Evolutionary conservation across 2,888 invertebrate genomes (phyloP), one percentile per base, ranked within the genome.

Genomic region (Alitta virens): DNA sequence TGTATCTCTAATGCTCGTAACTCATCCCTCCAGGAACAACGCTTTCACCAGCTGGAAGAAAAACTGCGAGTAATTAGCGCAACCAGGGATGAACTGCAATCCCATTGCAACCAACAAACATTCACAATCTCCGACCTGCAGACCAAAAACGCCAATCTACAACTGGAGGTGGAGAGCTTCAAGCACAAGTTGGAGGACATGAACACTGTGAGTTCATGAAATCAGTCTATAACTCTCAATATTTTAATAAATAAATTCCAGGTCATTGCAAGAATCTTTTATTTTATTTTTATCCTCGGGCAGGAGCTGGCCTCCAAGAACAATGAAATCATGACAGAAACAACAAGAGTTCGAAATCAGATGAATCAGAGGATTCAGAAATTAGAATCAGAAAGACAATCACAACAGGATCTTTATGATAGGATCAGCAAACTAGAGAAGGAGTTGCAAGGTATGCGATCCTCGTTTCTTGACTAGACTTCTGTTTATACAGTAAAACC

Each of bases 221-320:
- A n/a, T n/a, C n/a, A n/a, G n/a, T n/a, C n/a, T n/a, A n/a, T n/a
- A n/a, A n/a, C n/a, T n/a, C n/a, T n/a, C n/a, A n/a, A n/a, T n/a
- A n/a, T n/a, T n/a, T n/a, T n/a, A n/a, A n/a, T n/a, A n/a, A n/a
- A n/a, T n/a, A n/a, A n/a, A n/a, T n/a, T n/a, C n/a, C n/a, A n/a
- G n/a, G n/a, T n/a, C 33, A 33, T 33, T 33, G 33, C 33, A 33
- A 7, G 7, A 33, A 33, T 33, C 7, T 12, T 33, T 7, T 7
- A 33, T 33, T 33, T 33, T 33, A n/a, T n/a, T n/a, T 12, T 7
- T 33, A 33, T 7, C 33, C 5, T 33, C 12, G 5, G 5, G 33
- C 63, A 80, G 80, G 78, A 77, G 62, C 67, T 80, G 43, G 71
- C 76, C n/a, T 74, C 75, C 59, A 80, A 80, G 69, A 77, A 77